phyloP scores from a whole-genome alignment of 2,113 vertebrate genomes.

The Channa maculata region DNA sequence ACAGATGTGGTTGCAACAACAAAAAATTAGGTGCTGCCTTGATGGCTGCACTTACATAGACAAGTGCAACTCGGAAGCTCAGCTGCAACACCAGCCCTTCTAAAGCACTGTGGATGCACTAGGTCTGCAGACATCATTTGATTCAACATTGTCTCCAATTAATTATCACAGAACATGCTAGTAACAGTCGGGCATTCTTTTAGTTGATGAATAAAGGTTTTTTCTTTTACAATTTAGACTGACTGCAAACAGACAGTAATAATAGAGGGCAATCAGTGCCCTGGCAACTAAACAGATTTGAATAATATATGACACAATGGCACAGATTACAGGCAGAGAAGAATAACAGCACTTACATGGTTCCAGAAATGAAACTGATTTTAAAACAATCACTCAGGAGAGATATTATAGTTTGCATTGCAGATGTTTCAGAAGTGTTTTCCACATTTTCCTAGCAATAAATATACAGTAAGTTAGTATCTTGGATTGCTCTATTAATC shows the following conservation, averaged over 20 bases:
- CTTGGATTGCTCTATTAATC: background rate
- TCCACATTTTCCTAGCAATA: background rate
- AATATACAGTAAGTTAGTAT: background rate
- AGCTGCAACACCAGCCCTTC: background rate
- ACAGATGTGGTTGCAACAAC: background rate
- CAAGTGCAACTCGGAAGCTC: background rate
- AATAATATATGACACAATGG: slow-evolving; percentile 38
- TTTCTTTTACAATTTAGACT: slow-evolving; percentile 31
- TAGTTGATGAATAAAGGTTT: slow-evolving; percentile 8
- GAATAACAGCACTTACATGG: slow-evolving; percentile 32
- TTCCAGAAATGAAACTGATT: slow-evolving; percentile 34
- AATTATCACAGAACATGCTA: slow-evolving; percentile 24
- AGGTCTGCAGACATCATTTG: slow-evolving; percentile 13
- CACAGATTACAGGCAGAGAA: slow-evolving; percentile 37
- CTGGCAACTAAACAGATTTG: slow-evolving; percentile 22
- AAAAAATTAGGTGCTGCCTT: background rate
- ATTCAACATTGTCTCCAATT: slow-evolving; percentile 12
- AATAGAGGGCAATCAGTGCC: slow-evolving; percentile 21
- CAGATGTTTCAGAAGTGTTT: slow-evolving; percentile 25
- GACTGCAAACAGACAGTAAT: slow-evolving; percentile 36
- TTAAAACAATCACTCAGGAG: slow-evolving; percentile 28
- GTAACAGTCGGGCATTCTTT: slow-evolving; percentile 17
- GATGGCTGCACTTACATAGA: background rate
- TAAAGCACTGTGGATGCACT: background rate
- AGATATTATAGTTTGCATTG: slow-evolving; percentile 7